Conservation (phyloP, 2,113 vertebrate genomes). For the Bungarus multicinctus region DNA sequence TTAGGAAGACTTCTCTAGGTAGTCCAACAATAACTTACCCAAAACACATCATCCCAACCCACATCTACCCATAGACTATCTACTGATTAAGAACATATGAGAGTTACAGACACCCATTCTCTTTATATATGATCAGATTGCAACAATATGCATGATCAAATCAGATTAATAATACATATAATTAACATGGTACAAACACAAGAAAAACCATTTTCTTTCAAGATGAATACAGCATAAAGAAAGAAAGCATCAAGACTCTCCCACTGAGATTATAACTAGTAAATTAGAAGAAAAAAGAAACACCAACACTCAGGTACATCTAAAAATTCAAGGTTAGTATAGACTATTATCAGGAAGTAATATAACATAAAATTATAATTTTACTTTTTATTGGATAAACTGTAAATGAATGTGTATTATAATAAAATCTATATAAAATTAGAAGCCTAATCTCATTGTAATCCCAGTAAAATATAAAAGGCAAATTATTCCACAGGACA, state of each 20-base stretch:
- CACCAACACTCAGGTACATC: not conserved
- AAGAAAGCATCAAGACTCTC: not conserved
- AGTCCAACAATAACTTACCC: not conserved
- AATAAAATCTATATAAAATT: not conserved
- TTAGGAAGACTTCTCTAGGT: not conserved
- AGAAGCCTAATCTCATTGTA: not conserved
- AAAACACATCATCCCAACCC: not conserved
- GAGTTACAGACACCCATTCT: not conserved
- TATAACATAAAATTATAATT: not conserved
- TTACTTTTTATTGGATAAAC: not conserved
- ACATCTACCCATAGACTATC: not conserved
- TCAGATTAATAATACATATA: not conserved
- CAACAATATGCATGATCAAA: not conserved
- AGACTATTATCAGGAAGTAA: not conserved
- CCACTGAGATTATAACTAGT: not conserved
- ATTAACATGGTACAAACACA: not conserved
- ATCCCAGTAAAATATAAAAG: not conserved
- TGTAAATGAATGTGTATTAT: not conserved
- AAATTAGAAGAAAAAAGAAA: not conserved
- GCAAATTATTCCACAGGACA: not conserved
- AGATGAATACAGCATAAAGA: not conserved
- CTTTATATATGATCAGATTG: not conserved
- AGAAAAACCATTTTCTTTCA: not conserved
- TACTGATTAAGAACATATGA: not conserved
- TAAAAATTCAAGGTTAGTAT: not conserved